These are phyloP conservation scores for Ceriagrion tenellum DNA, from an alignment of 2,888 invertebrate genomes.

Conservation along the genomic window DNA sequence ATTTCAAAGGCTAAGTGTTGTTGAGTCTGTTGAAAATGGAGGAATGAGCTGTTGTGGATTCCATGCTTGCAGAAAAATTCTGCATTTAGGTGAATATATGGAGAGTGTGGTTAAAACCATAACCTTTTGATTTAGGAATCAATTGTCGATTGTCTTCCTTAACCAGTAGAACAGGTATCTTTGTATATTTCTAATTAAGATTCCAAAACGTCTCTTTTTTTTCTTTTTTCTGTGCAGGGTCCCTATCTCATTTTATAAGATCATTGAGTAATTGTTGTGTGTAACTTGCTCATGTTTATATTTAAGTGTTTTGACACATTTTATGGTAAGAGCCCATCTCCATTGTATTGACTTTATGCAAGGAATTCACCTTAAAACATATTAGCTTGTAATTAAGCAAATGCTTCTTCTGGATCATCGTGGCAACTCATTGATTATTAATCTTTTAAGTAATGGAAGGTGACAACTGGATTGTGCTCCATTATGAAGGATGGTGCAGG, in stretches of 20 bases:
- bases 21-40: conserved; percentile 38
- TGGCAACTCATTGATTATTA: conserved; percentile 21
- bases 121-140: conserved; percentile 26
- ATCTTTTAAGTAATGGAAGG: conserved; percentile 53
- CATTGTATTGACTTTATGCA: conserved; percentile 17
- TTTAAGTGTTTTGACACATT: conserved; percentile 14
- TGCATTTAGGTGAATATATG: conserved; percentile 40
- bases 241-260: neutral
- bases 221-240: neutral
- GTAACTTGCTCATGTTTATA: neutral
- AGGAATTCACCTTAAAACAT: conserved; percentile 45
- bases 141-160: conserved; percentile 56
- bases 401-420: conserved; percentile 14
- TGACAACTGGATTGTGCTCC: conserved; percentile 65
- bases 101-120: conserved; percentile 25
- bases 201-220: neutral
- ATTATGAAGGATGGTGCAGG: conserved; percentile 47
- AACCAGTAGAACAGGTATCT: neutral
- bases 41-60: conserved; percentile 46
- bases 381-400: conserved; percentile 57
- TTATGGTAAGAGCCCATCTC: conserved; percentile 2
- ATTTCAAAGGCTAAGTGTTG: conserved; percentile 36
- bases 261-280: neutral
- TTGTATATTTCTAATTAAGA: neutral
- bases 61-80: conserved; percentile 44